phyloP scores from a whole-genome alignment of 2,113 vertebrate species.

The Ameiurus melas region DNA sequence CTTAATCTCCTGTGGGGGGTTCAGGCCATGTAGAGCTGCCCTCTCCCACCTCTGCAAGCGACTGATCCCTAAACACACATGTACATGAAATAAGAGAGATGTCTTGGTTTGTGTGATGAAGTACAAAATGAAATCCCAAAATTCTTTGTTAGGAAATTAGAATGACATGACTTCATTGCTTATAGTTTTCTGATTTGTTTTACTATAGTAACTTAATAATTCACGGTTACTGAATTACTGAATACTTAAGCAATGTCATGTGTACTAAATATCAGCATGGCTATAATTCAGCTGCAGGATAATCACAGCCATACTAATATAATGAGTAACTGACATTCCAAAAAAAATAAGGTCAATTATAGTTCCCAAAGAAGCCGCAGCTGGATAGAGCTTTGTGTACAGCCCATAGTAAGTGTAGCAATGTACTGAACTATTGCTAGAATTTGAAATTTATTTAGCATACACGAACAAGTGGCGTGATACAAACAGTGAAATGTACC shows the following conservation, averaged over 20 bases:
- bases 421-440: background rate
- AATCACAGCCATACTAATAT: background rate
- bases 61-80: conserved; percentile 74
- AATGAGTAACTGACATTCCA: too few species aligned
- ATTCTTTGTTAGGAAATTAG: background rate
- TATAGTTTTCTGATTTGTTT: background rate
- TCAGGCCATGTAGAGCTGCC: conserved; percentile 77
- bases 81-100: background rate
- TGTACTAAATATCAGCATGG: background rate
- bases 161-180: background rate
- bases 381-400: background rate
- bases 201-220: background rate
- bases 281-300: background rate
- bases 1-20: conserved; percentile 74
- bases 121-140: background rate
- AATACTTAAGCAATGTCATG: too few species aligned
- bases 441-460: background rate
- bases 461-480: background rate
- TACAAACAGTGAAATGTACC: background rate
- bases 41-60: conserved; percentile 85
- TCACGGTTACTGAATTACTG: background rate
- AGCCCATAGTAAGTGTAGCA: background rate
- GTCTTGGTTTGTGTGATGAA: background rate
- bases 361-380: background rate
- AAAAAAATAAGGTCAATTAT: too few species aligned